Evolutionary conservation across 92 coral and sea anemone genomes (phyloP).

Genomic region (Palythoa heliodiscus): DNA sequence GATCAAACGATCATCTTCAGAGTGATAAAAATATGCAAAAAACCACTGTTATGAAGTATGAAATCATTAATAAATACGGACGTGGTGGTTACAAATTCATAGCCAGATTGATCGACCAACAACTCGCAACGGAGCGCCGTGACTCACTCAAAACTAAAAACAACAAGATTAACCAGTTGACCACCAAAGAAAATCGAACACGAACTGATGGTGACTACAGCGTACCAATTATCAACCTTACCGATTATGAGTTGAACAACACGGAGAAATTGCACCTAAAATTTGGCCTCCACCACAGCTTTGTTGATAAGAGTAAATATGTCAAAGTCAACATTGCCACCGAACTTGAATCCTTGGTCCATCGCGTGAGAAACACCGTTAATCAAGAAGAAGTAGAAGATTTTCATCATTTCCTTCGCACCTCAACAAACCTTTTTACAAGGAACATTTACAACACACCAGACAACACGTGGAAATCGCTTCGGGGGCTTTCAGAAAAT

Average conservation of each 20-base stretch:
- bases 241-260: background rate
- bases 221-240: background rate
- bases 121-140: background rate
- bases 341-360: slow-evolving; percentile 18
- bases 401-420: background rate
- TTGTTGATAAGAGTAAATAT: slow-evolving; percentile 12
- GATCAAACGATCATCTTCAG: too few relatives aligned
- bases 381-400: background rate
- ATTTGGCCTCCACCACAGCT: slow-evolving; percentile 12
- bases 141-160: slow-evolving; percentile 3
- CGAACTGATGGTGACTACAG: background rate
- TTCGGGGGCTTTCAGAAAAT: background rate
- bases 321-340: slow-evolving; percentile 18
- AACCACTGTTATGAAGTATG: too few relatives aligned
- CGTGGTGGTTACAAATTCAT: slow-evolving; percentile 6
- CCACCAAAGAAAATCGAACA: slow-evolving; percentile 13
- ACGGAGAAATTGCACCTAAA: slow-evolving; percentile 1
- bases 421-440: slow-evolving; percentile 11
- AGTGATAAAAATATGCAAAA: too few relatives aligned
- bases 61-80: slow-evolving; percentile 7
- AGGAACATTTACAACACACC: slow-evolving; percentile 8
- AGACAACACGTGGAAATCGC: slow-evolving; percentile 12
- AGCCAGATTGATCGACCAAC: slow-evolving; percentile 12
- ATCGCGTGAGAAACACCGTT: slow-evolving; percentile 1
- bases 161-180: slow-evolving; percentile 5